Evolutionary conservation across 2,113 vertebrate species (phyloP).

Genomic region (Cyanoderma ruficeps): DNA sequence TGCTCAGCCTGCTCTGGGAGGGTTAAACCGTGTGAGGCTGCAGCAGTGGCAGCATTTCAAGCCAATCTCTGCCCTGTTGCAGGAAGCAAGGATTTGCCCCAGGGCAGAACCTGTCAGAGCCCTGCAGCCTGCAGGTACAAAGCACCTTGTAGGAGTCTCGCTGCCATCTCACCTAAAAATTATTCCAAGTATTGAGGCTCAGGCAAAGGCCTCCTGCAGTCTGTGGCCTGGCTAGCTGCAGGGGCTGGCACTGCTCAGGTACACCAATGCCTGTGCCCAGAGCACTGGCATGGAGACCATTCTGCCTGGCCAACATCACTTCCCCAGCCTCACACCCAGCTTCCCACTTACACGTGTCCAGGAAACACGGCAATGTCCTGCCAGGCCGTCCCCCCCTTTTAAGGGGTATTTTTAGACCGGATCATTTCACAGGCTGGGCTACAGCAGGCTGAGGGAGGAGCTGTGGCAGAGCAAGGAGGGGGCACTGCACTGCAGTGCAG

Average conservation of each 20-base stretch:
- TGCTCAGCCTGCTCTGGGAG: background rate
- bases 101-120: background rate
- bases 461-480: background rate
- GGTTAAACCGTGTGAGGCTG: accelerated
- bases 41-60: background rate
- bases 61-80: background rate
- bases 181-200: background rate
- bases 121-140: background rate
- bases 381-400: background rate
- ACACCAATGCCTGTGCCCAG: background rate
- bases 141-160: background rate
- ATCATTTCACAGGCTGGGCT: background rate
- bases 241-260: background rate
- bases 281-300: background rate
- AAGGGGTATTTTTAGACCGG: background rate
- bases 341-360: background rate
- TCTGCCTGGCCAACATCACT: background rate
- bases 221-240: conserved; percentile 11
- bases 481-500: background rate
- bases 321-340: background rate
- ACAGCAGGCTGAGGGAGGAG: background rate
- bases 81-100: background rate
- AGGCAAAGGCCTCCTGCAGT: background rate
- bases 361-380: background rate
- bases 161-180: background rate